These are phyloP conservation scores for Chaetops frenatus DNA, from an alignment of 2,113 vertebrate genomes.

Conservation along the genomic window DNA sequence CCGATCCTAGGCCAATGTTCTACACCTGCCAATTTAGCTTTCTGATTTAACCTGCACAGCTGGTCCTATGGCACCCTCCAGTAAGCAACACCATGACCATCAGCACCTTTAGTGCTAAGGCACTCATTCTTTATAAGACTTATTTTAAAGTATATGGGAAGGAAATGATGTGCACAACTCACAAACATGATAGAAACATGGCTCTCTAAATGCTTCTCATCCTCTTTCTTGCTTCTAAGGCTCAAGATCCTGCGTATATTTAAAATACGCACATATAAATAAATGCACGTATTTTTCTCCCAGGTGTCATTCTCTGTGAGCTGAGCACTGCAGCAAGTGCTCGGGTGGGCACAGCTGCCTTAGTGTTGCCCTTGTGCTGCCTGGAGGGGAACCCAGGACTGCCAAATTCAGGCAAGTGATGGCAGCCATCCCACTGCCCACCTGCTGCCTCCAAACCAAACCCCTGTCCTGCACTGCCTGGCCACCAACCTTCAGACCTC, in stretches of 20 bases:
- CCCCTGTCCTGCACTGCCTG: neutral
- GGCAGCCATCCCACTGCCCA: neutral
- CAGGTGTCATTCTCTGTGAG: neutral
- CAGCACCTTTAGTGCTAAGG: neutral
- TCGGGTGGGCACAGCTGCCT: neutral
- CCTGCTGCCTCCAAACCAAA: neutral
- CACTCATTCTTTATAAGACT: neutral
- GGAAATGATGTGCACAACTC: neutral
- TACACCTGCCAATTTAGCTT: neutral
- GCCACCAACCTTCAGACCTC: neutral
- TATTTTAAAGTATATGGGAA: neutral
- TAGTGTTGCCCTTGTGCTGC: neutral
- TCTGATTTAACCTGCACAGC: neutral
- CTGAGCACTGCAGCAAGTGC: neutral
- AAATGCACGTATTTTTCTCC: neutral
- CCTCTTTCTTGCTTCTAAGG: neutral
- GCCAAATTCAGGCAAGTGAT: neutral
- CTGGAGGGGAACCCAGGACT: fast-evolving
- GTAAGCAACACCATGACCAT: neutral
- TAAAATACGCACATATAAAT: neutral
- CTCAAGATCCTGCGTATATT: neutral
- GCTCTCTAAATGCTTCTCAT: neutral
- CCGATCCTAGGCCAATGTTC: neutral
- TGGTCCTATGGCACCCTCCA: neutral
- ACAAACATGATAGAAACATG: neutral